Evolutionary conservation across 2,113 vertebrate genomes (phyloP).

Genomic region (Gymnarchus niloticus): DNA sequence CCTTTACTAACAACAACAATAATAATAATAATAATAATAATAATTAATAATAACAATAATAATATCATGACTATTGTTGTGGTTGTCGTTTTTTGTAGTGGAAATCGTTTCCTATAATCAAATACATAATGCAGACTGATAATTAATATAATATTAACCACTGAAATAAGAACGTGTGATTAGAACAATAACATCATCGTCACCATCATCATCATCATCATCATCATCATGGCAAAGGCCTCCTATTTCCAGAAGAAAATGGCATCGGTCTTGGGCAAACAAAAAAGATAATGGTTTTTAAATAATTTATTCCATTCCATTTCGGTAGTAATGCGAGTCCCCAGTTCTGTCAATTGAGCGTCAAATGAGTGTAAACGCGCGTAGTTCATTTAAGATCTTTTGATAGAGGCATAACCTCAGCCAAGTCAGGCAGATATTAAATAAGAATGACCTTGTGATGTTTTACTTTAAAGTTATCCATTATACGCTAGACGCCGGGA

Average conservation of each 20-base stretch:
- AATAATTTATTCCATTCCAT: slow-evolving; percentile 66
- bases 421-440: slow-evolving; percentile 37
- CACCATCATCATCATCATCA: neutral
- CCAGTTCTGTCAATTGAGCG: slow-evolving; percentile 66
- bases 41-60: too few relatives aligned
- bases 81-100: neutral
- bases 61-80: neutral
- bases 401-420: slow-evolving; percentile 42
- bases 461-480: slow-evolving; percentile 27
- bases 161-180: neutral
- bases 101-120: neutral
- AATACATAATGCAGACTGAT: neutral
- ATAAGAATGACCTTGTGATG: slow-evolving; percentile 45
- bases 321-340: slow-evolving; percentile 56
- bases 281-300: slow-evolving; percentile 62
- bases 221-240: neutral
- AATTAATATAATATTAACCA: slow-evolving; percentile 1
- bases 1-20: too few relatives aligned
- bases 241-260: slow-evolving; percentile 29
- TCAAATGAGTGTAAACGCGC: slow-evolving; percentile 56
- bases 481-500: neutral
- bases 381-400: slow-evolving; percentile 47
- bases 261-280: slow-evolving; percentile 42
- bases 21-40: too few relatives aligned
- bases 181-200: neutral